Evolutionary conservation across 2,888 invertebrate genomes (phyloP).

Genomic region (Seira ritae): DNA sequence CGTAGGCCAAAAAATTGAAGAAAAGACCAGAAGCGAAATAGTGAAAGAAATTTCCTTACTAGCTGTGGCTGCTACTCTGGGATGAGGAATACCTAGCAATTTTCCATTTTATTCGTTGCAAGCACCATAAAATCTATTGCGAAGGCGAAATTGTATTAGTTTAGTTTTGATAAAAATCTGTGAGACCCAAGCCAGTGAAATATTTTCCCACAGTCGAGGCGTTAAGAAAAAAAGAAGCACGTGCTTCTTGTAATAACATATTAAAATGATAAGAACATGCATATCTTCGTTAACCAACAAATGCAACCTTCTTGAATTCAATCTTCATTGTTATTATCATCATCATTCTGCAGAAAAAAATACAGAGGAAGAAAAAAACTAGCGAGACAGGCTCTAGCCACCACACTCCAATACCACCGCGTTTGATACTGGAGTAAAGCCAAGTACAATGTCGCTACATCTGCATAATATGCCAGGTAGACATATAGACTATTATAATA

Average conservation of each 20-base stretch:
- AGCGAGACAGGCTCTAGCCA: not conserved
- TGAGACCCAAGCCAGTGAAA: not conserved
- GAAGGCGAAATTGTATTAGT: not conserved
- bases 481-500: too few species aligned
- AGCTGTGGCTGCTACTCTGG: not conserved
- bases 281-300: not conserved
- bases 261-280: not conserved
- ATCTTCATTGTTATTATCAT: not conserved
- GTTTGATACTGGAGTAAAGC: slow-evolving; percentile 62
- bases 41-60: not conserved
- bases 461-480: slow-evolving; percentile 28
- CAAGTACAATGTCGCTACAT: slow-evolving; percentile 40
- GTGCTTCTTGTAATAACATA: not conserved
- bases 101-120: not conserved
- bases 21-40: slow-evolving; percentile 8
- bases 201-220: not conserved
- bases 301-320: not conserved
- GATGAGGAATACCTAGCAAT: not conserved
- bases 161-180: not conserved
- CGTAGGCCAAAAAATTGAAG: not conserved
- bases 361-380: slow-evolving; percentile 2
- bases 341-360: not conserved
- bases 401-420: slow-evolving; percentile 19
- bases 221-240: not conserved
- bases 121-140: not conserved